Evolutionary conservation across 2,888 invertebrate genomes (phyloP).

Genomic region (Dimorphilus gyrociliatus): DNA sequence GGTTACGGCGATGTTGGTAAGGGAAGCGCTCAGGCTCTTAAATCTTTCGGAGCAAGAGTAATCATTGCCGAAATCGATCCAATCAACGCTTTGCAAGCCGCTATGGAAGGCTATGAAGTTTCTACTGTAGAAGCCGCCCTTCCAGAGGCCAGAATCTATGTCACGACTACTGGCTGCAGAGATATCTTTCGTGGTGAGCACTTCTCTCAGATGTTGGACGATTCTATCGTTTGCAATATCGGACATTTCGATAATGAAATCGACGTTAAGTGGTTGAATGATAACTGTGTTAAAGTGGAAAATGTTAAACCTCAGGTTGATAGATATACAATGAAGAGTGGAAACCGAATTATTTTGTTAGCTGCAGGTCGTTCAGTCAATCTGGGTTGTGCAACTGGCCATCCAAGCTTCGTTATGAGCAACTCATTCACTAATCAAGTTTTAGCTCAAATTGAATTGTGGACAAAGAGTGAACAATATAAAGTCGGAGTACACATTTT

Average conservation of each 20-base stretch:
- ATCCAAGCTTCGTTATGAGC: conserved; percentile 98
- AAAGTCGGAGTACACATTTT: conserved; percentile 75
- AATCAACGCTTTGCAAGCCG: conserved; percentile 82
- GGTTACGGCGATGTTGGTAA: conserved; percentile 99
- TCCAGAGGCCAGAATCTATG: conserved; percentile 77
- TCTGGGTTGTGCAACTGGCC: conserved; percentile 94
- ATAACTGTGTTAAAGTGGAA: conserved; percentile 66
- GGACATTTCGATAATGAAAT: conserved; percentile 99
- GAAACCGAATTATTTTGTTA: conserved; percentile 76
- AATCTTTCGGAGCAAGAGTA: conserved; percentile 86
- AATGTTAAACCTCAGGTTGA: conserved; percentile 92
- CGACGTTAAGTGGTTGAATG: conserved; percentile 83
- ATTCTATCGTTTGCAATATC: conserved; percentile 94
- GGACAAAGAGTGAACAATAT: conserved; percentile 71
- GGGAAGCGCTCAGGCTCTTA: conserved; percentile 86
- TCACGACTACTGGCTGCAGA: conserved; percentile 91
- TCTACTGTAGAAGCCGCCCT: conserved; percentile 91
- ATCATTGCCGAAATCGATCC: conserved; percentile 96
- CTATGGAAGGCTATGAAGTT: conserved; percentile 72
- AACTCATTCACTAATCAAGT: conserved; percentile 98
- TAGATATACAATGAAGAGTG: conserved; percentile 69
- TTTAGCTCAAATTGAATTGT: conserved; percentile 94
- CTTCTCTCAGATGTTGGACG: conserved; percentile 78
- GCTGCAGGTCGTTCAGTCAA: conserved; percentile 95
- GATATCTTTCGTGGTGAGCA: conserved; percentile 75